A percentile compares a stretch with the other conserved stretches of the same genome.
These are phyloP conservation scores for Spisula solida DNA, from an alignment of 2,888 invertebrate species.

Conservation along the genomic window DNA sequence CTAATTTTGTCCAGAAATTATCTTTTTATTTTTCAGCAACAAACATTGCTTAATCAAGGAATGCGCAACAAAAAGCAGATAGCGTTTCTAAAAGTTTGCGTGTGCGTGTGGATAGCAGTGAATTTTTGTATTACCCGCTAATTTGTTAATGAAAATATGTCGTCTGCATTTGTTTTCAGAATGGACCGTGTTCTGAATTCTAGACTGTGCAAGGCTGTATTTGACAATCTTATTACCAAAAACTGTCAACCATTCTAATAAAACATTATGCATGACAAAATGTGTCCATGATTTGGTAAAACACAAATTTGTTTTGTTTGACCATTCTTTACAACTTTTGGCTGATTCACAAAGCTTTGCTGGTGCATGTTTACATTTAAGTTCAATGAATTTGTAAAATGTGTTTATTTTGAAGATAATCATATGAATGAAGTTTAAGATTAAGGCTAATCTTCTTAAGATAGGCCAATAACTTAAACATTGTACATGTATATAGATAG, in stretches of 20 bases:
- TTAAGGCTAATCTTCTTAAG: constrained; percentile 15
- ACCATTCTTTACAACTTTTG: neutral
- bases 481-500: constrained; percentile 17
- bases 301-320: neutral
- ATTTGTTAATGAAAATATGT: neutral
- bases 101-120: constrained; percentile 46
- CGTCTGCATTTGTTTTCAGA: neutral
- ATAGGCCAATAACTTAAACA: neutral
- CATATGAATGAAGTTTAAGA: neutral
- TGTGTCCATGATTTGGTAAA: neutral
- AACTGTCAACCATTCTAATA: neutral
- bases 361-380: constrained; percentile 14
- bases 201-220: constrained; percentile 2
- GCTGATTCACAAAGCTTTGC: constrained; percentile 7
- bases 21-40: constrained; percentile 42
- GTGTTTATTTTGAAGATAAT: constrained; percentile 5
- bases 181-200: constrained; percentile 12
- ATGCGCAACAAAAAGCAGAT: constrained; percentile 1
- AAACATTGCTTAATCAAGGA: neutral
- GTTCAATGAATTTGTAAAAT: neutral
- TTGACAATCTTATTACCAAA: neutral
- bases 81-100: constrained; percentile 42
- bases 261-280: neutral
- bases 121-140: neutral
- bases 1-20: neutral